These are phyloP conservation scores for Galaxea fascicularis DNA, from an alignment of 92 coral and sea anemone genomes.

Conservation along the genomic window DNA sequence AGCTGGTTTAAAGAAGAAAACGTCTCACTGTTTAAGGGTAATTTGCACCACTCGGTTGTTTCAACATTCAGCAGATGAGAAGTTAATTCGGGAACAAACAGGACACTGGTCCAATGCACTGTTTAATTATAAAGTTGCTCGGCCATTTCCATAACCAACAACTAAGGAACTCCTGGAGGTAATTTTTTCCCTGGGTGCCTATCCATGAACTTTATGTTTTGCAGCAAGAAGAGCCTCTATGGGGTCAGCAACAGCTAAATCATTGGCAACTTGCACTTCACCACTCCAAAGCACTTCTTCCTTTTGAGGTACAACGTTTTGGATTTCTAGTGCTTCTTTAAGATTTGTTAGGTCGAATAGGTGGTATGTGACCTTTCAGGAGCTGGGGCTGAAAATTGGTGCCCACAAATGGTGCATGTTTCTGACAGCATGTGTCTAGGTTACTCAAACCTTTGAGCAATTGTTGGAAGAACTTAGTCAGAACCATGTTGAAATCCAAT, in stretches of 20 bases:
- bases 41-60: slow-evolving; percentile 28
- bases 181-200: not conserved
- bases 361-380: slow-evolving; percentile 35
- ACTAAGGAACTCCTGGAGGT: slow-evolving; percentile 45
- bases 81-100: slow-evolving; percentile 25
- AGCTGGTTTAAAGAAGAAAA: slow-evolving; percentile 27
- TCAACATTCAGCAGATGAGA: slow-evolving; percentile 16
- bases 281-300: slow-evolving; percentile 46
- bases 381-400: slow-evolving; percentile 23
- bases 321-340: slow-evolving; percentile 16
- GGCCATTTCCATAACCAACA: slow-evolving; percentile 23
- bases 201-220: slow-evolving; percentile 38
- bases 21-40: slow-evolving; percentile 34
- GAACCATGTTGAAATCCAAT: slow-evolving; percentile 35
- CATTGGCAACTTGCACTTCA: slow-evolving; percentile 3
- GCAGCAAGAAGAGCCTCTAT: slow-evolving; percentile 45
- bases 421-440: slow-evolving; percentile 35
- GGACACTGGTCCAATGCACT: slow-evolving; percentile 40
- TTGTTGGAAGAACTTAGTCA: slow-evolving; percentile 32
- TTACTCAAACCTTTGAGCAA: slow-evolving; percentile 12
- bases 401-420: slow-evolving; percentile 44
- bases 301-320: slow-evolving; percentile 3
- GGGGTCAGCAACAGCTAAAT: slow-evolving; percentile 8
- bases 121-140: slow-evolving; percentile 41
- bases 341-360: slow-evolving; percentile 26